These are phyloP conservation scores for Andinoacara biseriatus DNA, from an alignment of 2,113 vertebrate species.

Conservation along the genomic window DNA sequence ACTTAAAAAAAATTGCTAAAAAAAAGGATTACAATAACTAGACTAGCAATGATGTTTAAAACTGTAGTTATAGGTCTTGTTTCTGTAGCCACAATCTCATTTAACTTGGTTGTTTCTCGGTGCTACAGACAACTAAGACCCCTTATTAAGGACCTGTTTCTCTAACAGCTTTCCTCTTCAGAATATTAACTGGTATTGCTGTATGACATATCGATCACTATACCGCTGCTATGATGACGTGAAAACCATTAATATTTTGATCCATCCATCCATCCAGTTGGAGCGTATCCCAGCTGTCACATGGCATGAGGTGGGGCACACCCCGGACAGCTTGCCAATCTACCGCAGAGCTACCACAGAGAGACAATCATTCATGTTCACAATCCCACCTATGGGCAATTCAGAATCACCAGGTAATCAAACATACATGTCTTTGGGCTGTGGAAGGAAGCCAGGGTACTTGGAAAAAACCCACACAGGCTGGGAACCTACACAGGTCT, in stretches of 20 bases:
- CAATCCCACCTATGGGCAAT: neutral
- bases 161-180: neutral
- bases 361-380: rapidly evolving
- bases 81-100: neutral
- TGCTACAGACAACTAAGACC: neutral
- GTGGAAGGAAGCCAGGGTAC: neutral
- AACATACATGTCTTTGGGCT: neutral
- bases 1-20: neutral
- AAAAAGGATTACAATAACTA: neutral
- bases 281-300: neutral
- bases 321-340: rapidly evolving
- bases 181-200: neutral
- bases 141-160: neutral
- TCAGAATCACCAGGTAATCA: neutral
- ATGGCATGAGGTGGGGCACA: neutral
- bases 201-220: neutral
- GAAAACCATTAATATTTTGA: neutral
- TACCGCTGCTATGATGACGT: neutral
- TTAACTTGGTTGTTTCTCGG: neutral
- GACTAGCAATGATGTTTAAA: neutral
- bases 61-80: neutral
- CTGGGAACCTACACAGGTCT: neutral
- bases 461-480: neutral
- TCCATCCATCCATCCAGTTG: too few species aligned
- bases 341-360: neutral